Evolutionary conservation across 2,888 invertebrate genomes (phyloP), one percentile per base, ranked within the genome.

Genomic region (Pinctada fucata): DNA sequence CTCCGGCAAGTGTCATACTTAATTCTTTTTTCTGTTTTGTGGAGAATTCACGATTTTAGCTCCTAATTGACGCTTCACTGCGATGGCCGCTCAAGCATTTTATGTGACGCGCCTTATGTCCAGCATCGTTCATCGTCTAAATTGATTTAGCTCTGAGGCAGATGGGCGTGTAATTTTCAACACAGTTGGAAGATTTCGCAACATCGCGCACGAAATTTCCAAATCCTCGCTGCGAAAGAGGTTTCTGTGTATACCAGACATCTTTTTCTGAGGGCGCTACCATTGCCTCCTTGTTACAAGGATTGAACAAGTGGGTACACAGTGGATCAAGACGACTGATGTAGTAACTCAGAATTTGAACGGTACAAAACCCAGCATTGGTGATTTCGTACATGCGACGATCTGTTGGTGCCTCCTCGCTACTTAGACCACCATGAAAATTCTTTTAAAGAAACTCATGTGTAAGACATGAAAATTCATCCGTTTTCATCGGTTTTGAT

Each of bases 371-470:
- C 2, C 13, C 8, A n/a, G n/a, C n/a, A 69, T 70, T 66, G 2
- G 10, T 65, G 3, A 49, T 72, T 1, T 68, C 76, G 16, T 76
- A 70, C 73, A 79, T 76, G 1, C 76, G 68, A 48, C 75, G 76
- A 49, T 79, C 70, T 3, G 31, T 50, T 6, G 72, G 79, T 10
- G 52, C 73, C 45, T 77, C 74, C 13, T 68, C 31, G 48, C 48
- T 66, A n/a, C n/a, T n/a, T n/a, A n/a, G n/a, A n/a, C n/a, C 76
- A 31, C 76, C 65, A 2, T 64, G 65, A 10, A 64, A 50, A 48
- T 64, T 76, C 71, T 76, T 64, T 72, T 77, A 58, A 45, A 64
- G 70, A 2, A 52, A 65, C 52, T 76, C 65, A 16, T 69, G 69
- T n/a, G 69, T 63, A n/a, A 75, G 45, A 4, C 45, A 3, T 2